Conservation (phyloP, 2,797 vertebrate species). For the Sebastes cheni region DNA sequence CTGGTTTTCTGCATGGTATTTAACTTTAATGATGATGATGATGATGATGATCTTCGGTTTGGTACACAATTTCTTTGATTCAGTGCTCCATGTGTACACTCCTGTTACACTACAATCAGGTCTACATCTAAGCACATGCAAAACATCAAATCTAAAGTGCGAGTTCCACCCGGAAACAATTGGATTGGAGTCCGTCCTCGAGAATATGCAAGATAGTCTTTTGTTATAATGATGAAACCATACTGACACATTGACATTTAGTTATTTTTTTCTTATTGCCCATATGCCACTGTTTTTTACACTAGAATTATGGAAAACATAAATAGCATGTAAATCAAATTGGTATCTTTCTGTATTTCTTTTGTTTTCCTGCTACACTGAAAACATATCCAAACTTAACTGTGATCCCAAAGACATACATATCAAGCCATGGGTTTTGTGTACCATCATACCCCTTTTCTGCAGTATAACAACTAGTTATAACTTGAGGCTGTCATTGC, state of each 20-base stretch:
- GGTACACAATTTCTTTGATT: not conserved
- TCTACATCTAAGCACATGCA: not conserved
- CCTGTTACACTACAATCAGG: not conserved
- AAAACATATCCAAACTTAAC: not conserved
- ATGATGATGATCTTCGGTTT: not conserved
- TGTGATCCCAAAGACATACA: not conserved
- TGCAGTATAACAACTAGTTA: not conserved
- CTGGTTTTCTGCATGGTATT: slow-evolving; percentile 6
- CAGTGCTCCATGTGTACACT: not conserved
- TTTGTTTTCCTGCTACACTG: not conserved
- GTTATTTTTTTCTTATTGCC: not conserved
- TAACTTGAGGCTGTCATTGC: not conserved
- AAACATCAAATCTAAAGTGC: not conserved
- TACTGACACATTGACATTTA: not conserved
- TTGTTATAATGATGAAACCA: not conserved
- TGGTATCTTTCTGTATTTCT: not conserved
- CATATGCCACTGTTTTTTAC: not conserved
- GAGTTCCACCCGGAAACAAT: not conserved
- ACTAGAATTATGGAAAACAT: not conserved
- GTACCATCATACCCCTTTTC: not conserved
- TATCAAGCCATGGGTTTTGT: not conserved
- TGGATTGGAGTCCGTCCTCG: not conserved
- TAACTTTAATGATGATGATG: slow-evolving; percentile 15
- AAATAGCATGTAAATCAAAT: not conserved
- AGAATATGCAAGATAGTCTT: not conserved